phyloP scores from a whole-genome alignment of 2,113 vertebrate genomes.

The Notarius lentiginosus region DNA sequence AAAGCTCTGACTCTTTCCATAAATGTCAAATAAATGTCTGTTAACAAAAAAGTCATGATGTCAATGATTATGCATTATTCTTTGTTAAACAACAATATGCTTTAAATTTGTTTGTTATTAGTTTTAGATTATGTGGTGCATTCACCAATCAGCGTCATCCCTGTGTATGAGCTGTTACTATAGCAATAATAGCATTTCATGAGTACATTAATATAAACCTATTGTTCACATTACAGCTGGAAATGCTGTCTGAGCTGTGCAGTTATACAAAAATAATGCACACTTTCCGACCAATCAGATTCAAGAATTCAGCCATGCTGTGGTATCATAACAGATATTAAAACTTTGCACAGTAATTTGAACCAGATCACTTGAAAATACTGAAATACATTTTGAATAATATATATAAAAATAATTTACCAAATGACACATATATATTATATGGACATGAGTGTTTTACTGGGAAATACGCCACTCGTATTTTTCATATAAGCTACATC shows the following conservation, averaged over 20 bases:
- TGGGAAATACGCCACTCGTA: too few relatives aligned
- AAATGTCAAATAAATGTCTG: not conserved
- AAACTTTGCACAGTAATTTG: not conserved
- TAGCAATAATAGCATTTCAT: not conserved
- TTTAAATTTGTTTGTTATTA: not conserved
- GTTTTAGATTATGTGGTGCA: not conserved
- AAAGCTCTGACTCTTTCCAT: not conserved
- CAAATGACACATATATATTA: not conserved
- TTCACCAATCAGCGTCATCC: not conserved
- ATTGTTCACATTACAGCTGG: not conserved
- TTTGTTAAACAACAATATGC: not conserved
- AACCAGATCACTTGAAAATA: not conserved
- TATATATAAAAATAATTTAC: not conserved
- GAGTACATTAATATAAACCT: not conserved
- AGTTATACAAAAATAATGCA: not conserved
- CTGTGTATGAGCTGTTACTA: not conserved
- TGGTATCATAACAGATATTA: not conserved
- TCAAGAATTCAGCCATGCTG: not conserved
- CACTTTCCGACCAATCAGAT: not conserved
- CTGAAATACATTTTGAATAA: not conserved
- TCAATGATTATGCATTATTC: not conserved
- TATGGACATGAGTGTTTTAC: too few relatives aligned
- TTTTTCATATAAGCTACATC: too few relatives aligned
- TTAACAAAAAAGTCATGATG: not conserved
- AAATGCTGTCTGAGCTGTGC: not conserved